Conservation (phyloP, 1,140 invertebrate species). For the Mesaphorura yosii region DNA sequence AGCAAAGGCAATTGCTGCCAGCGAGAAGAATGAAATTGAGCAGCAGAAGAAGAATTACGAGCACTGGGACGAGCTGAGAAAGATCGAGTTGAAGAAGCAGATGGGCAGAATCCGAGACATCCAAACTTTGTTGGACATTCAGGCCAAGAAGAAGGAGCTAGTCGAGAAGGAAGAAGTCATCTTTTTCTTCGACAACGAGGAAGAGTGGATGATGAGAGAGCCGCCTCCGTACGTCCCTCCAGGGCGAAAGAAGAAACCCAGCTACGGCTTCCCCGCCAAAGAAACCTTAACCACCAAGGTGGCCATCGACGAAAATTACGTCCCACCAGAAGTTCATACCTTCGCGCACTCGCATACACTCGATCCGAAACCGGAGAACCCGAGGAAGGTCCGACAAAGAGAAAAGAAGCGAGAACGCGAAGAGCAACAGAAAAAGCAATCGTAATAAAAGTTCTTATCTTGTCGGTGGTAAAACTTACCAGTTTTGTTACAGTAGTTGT, state of each 20-base stretch:
- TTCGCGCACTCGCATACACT: no score
- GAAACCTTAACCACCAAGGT: not conserved
- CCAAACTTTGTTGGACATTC: conserved; percentile 31
- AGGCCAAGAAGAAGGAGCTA: conserved; percentile 34
- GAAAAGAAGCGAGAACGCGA: no score
- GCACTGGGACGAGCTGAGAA: conserved; percentile 32
- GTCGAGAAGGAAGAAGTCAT: conserved; percentile 34
- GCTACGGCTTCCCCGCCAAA: not conserved
- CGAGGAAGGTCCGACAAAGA: no score
- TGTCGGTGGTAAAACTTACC: no score
- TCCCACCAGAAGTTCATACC: conserved; percentile 20
- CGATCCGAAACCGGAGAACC: no score
- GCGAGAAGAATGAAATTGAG: conserved; percentile 31
- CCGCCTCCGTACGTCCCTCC: conserved; percentile 1
- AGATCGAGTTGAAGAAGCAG: conserved; percentile 32
- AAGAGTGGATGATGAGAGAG: conserved; percentile 33
- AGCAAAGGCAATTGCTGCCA: conserved; percentile 21
- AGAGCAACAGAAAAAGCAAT: no score
- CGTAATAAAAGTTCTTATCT: no score
- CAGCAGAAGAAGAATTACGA: conserved; percentile 22
- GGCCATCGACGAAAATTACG: conserved; percentile 19
- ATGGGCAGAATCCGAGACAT: conserved; percentile 29
- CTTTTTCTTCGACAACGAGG: conserved; percentile 39
- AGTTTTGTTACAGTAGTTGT: no score
- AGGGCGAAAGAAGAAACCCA: conserved; percentile 3